A percentile compares a stretch with the other conserved stretches of the same genome.
Conservation (phyloP, 1,140 invertebrate genomes). For the Drosophila littoralis region DNA sequence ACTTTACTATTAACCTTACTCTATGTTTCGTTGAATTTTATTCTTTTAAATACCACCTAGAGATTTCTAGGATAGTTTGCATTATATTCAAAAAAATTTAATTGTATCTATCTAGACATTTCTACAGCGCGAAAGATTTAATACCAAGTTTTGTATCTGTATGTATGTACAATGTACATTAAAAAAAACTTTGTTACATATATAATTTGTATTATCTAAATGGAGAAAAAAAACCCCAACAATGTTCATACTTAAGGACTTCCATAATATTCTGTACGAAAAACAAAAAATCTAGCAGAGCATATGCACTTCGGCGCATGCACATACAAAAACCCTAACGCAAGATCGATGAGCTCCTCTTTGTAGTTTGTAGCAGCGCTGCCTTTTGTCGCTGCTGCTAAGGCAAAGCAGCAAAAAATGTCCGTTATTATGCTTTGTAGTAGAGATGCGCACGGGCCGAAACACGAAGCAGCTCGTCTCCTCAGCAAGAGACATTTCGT, state of each 20-base stretch:
- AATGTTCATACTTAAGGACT: constrained; percentile 14
- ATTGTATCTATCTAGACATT: too few species aligned
- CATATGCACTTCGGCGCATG: constrained; percentile 48
- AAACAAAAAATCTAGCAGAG: constrained; percentile 16
- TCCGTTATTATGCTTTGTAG: constrained; percentile 51
- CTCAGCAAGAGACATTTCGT: neutral
- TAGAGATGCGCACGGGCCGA: constrained; percentile 33
- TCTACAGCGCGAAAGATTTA: too few species aligned
- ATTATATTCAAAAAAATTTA: too few species aligned
- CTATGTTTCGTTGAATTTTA: too few species aligned
- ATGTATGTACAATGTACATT: neutral
- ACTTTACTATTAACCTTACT: too few species aligned
- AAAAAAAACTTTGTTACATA: too few species aligned
- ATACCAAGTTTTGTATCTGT: too few species aligned
- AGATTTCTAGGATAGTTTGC: neutral
- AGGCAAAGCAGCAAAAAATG: constrained; percentile 45
- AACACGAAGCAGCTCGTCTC: neutral
- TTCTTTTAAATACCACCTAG: neutral
- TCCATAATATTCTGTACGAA: constrained; percentile 12
- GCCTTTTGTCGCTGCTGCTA: constrained; percentile 37
- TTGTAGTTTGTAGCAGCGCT: constrained; percentile 41
- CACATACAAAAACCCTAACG: constrained; percentile 27
- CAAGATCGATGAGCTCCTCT: constrained; percentile 53
- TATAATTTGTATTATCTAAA: neutral
- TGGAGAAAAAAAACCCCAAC: neutral